Conservation (phyloP, 1,140 invertebrate species). For the Bacillus rossius region DNA sequence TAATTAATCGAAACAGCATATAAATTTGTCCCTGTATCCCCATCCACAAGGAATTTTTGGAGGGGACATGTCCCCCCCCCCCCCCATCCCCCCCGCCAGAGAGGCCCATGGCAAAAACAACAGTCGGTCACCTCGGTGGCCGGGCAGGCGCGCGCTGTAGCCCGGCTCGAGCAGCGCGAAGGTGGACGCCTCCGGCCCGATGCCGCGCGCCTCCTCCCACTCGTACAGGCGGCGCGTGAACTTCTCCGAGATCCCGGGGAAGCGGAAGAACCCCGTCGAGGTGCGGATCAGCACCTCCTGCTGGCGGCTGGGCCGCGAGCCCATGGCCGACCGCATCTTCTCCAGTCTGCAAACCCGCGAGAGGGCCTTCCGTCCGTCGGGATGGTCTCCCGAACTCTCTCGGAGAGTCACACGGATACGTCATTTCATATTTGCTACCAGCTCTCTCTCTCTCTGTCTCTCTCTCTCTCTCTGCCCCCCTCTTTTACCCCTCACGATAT, state of each 20-base stretch:
- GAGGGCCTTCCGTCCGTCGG: too few relatives aligned
- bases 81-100: too few relatives aligned
- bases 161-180: conserved; percentile 64
- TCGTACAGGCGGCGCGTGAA: conserved; percentile 86
- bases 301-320: conserved; percentile 44
- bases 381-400: too few relatives aligned
- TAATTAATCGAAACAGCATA: too few relatives aligned
- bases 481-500: too few relatives aligned
- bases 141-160: conserved; percentile 30
- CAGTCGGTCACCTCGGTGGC: too few relatives aligned
- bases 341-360: conserved; percentile 51
- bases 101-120: too few relatives aligned
- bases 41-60: too few relatives aligned
- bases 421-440: too few relatives aligned
- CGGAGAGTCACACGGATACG: too few relatives aligned
- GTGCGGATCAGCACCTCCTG: conserved; percentile 74
- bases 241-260: conserved; percentile 79
- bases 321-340: conserved; percentile 53
- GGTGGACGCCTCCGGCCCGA: conserved; percentile 72
- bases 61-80: too few relatives aligned
- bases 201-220: conserved; percentile 82
- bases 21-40: too few relatives aligned
- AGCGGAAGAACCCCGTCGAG: conserved; percentile 71
- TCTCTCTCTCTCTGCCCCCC: conserved; percentile 7
- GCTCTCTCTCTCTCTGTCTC: conserved; percentile 43